Base-by-base conservation (phyloP, 2,113 vertebrate species). In the Danionella cerebrum region DNA sequence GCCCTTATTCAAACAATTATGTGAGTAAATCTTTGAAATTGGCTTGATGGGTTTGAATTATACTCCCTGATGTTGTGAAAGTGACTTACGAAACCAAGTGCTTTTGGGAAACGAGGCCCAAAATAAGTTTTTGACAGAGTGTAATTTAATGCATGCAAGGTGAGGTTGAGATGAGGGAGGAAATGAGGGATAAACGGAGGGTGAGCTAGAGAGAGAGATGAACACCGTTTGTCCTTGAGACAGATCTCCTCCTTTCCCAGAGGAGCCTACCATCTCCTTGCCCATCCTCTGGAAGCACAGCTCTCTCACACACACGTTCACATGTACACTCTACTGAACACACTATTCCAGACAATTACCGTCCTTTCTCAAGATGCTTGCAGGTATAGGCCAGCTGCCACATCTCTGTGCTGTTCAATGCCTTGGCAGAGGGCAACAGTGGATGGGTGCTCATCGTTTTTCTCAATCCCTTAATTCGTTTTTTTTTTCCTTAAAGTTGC, bases 271-370 rank as follows among this genome's bases (percentile, higher is more conserved):
- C 57, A 65, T 59, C 55, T 72, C 18, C 45, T 67, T 50, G 59
- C 55, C 27, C 24, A 63, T 70, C 69, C 69, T 72, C 27, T 72
- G 51, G 53, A 63, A 31, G 13, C 12, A 6, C 25, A 1, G 25
- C 50, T 44, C 21, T 54, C 31, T 31, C 50, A 60, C 59, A 47
- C 55, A 35, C 60, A 29, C 13, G n/a, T 89, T 42, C 51, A 51
- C 55, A 45, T 27, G 48, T 27, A 41, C 86, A 86, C 89, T 89
- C 91, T 90, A 59, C 24, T 24, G 3, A 45, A 45, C 36, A 51
- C 47, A 66, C 55, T 68, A 45, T 73, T 67, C 53, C 67, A 66
- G 58, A 79, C 63, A 67, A 66, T 75, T 71, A 76, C 69, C 36
- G 57, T 44, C 63, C 31, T 65, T 66, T 63, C 72, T 73, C 65